Base-by-base conservation (phyloP, 2,797 vertebrate species). In the Hippopotamyrus pictus region DNA sequence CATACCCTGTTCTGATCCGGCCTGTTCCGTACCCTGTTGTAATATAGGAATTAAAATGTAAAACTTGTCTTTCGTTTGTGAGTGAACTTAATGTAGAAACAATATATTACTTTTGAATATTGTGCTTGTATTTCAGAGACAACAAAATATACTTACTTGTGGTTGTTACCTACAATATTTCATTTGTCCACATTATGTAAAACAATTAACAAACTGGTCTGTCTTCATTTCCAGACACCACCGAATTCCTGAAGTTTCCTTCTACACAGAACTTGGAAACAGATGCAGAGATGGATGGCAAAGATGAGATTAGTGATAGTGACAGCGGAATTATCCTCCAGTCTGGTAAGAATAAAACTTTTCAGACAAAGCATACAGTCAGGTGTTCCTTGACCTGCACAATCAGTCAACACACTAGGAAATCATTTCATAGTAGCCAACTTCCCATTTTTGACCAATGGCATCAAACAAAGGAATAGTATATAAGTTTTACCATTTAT, bases 301-400 rank as follows among this genome's bases (percentile, higher is more conserved):
- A 97, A 94, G 97, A 97, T 92, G 97, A 98, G 93, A 96, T 96
- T 94, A 98, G 97, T 85, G 97, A 98, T 94, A 96, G 96, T 0
- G 97, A 98, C 94, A 98, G 97, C 0, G 97, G 97, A 90, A 97
- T 98, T 91, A 97, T 98, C 90, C 91, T 98, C 88, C 97, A 98
- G 93, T 97, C 97, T 65, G 97, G 97, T 98, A 93, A 94, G 94
- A 88, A 90, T 19, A 69, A 54, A 59, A 54, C 11, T 65, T 44
- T 5, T 8, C 8, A 84, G 54, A 84, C 25, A 85, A 6, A 11
- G 44, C 25, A 33, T 1, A 4, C 46, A 33, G 5, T 62, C 51
- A 83, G 69, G 3, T 65, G 8, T 37, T 29, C 12, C 46, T 44
- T 29, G 33, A 53, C 11, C 46, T 1, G 1, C 50, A 8, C 51